A percentile compares a stretch with the other conserved stretches of the same genome.
phyloP scores from a whole-genome alignment of 1,140 invertebrate genomes.

The Lepidurus apus region DNA sequence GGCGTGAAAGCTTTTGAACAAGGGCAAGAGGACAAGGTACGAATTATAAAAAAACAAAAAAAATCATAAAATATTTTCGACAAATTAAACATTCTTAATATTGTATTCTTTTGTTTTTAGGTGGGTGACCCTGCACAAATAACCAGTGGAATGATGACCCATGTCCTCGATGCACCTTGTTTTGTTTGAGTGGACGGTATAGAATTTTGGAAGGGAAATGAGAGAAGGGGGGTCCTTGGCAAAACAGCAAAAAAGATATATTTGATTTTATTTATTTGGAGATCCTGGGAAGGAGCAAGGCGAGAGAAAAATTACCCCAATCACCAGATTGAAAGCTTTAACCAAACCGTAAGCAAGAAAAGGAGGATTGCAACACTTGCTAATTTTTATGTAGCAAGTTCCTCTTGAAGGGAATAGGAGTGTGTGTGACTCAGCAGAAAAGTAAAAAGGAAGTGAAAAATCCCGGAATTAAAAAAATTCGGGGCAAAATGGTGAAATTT shows the following conservation, averaged over 20 bases:
- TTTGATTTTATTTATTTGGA: background rate
- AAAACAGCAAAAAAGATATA: background rate
- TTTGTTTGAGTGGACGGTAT: background rate
- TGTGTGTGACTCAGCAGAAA: background rate
- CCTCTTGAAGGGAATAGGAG: background rate
- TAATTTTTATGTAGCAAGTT: background rate
- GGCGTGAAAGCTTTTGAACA: background rate
- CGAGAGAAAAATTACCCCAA: background rate
- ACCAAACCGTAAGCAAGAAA: background rate
- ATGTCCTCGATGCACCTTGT: conserved; percentile 1
- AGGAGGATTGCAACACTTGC: background rate
- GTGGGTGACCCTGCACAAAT: conserved; percentile 3
- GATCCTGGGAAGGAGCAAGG: background rate
- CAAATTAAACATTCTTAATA: no score
- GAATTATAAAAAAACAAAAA: background rate
- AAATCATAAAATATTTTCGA: no score
- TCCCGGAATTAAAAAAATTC: no score
- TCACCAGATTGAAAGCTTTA: conserved; percentile 15
- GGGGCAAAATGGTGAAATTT: background rate
- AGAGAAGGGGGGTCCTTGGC: background rate
- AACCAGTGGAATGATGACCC: background rate
- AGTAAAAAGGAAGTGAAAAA: no score
- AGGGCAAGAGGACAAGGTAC: background rate
- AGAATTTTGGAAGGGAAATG: background rate
- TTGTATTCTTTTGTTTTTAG: background rate